Conservation (phyloP, 1,140 invertebrate genomes). For the Steinernema feltiae region DNA sequence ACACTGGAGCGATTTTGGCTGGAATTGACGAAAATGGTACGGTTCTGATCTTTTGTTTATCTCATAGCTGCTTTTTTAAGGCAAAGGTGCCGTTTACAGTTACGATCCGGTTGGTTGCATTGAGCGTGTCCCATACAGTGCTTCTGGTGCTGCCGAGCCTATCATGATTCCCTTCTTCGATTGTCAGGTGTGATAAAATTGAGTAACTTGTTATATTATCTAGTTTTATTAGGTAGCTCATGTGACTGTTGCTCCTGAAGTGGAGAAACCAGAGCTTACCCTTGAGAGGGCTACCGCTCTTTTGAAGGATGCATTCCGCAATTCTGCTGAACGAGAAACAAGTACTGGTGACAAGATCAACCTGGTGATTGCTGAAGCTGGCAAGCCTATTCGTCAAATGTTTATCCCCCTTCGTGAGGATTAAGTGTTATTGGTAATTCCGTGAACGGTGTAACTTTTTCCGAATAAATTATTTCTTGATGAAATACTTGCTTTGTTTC, state of each 20-base stretch:
- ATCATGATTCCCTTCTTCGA: conserved; percentile 65
- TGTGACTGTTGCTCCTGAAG: conserved; percentile 35
- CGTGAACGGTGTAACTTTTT: not conserved
- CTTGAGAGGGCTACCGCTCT: conserved; percentile 74
- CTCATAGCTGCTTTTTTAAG: conserved; percentile 61
- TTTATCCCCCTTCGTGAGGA: conserved; percentile 59
- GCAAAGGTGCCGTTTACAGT: conserved; percentile 85
- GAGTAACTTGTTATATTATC: conserved; percentile 9
- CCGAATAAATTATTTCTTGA: not conserved
- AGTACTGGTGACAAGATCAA: conserved; percentile 85
- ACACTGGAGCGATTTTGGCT: conserved; percentile 86
- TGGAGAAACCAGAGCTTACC: conserved; percentile 62
- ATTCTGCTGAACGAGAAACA: conserved; percentile 92
- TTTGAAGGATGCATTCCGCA: conserved; percentile 89
- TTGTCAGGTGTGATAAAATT: conserved; percentile 59
- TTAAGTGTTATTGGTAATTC: conserved; percentile 36
- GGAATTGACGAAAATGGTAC: conserved; percentile 68
- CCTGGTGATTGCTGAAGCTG: conserved; percentile 82
- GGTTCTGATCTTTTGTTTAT: not conserved
- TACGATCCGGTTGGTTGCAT: conserved; percentile 95
- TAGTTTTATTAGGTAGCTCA: conserved; percentile 41
- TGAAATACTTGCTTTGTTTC: too few species aligned
- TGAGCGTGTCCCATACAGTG: conserved; percentile 72
- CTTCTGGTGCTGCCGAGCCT: conserved; percentile 69
- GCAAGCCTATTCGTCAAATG: conserved; percentile 66